Conservation (phyloP, 2,797 vertebrate genomes). For the Acrossocheilus wenchowensis region DNA sequence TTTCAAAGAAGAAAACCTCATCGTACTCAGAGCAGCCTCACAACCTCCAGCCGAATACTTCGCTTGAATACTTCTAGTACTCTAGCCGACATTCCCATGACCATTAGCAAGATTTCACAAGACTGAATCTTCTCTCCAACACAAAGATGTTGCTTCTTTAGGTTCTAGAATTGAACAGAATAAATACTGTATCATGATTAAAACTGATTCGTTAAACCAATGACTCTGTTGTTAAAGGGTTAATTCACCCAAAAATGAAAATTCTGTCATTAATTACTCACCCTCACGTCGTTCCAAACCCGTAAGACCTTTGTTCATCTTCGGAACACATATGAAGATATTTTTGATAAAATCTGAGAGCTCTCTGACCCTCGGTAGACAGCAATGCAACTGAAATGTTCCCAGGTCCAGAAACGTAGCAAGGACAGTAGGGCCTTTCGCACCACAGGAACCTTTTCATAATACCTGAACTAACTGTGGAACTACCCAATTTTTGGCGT, state of each 20-base stretch:
- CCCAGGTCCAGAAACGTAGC: no score
- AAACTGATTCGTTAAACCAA: not conserved
- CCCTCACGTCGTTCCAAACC: not conserved
- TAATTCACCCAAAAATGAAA: not conserved
- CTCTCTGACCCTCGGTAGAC: no score
- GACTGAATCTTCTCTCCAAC: conserved; percentile 61
- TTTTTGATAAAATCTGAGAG: not conserved
- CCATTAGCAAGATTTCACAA: conserved; percentile 67
- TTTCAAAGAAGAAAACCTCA: conserved; percentile 65
- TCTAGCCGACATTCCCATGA: conserved; percentile 70
- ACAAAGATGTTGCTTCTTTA: not conserved
- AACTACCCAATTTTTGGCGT: no score
- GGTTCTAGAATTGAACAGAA: not conserved
- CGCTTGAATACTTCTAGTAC: conserved; percentile 78
- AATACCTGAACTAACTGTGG: no score
- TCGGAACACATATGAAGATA: not conserved
- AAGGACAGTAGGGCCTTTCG: no score
- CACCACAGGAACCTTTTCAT: no score
- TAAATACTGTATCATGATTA: not conserved
- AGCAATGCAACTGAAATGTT: no score
- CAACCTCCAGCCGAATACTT: conserved; percentile 72
- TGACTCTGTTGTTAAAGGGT: not conserved
- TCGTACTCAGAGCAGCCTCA: conserved; percentile 66
- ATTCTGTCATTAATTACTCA: not conserved
- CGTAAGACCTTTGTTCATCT: not conserved